A percentile compares a stretch with the other conserved stretches of the same genome.
These are phyloP conservation scores for Mizuhopecten yessoensis DNA, from an alignment of 1,140 invertebrate species.

Conservation along the genomic window DNA sequence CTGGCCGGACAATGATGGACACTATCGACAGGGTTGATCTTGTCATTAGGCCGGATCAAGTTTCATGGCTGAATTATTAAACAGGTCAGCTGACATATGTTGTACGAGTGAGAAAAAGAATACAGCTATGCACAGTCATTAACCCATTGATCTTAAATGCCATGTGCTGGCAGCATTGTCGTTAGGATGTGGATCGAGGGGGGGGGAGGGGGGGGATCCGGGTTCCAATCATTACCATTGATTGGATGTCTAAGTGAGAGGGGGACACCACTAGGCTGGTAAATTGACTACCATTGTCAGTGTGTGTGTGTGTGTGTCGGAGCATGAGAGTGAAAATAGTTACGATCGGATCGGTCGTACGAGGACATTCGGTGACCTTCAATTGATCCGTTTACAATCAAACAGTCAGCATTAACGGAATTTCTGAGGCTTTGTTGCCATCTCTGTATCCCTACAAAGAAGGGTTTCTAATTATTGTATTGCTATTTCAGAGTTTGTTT, in stretches of 20 bases:
- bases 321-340: too few species aligned
- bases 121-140: neutral
- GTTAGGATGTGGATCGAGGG: too few species aligned
- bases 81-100: conserved; percentile 37
- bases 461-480: too few species aligned
- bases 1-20: neutral
- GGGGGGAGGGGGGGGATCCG: neutral
- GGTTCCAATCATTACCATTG: neutral
- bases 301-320: too few species aligned
- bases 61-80: conserved; percentile 35
- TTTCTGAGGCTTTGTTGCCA: too few species aligned
- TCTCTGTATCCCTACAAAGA: too few species aligned
- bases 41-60: conserved; percentile 29
- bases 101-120: neutral
- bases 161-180: neutral
- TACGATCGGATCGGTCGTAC: too few species aligned
- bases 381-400: too few species aligned
- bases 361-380: too few species aligned
- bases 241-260: neutral
- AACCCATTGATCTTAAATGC: conserved; percentile 6
- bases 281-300: too few species aligned
- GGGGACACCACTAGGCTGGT: neutral
- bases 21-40: neutral
- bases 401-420: too few species aligned
- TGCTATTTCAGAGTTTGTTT: too few species aligned